Evolutionary conservation across 1,140 invertebrate species (phyloP).

Genomic region (Drosophila triauraria): DNA sequence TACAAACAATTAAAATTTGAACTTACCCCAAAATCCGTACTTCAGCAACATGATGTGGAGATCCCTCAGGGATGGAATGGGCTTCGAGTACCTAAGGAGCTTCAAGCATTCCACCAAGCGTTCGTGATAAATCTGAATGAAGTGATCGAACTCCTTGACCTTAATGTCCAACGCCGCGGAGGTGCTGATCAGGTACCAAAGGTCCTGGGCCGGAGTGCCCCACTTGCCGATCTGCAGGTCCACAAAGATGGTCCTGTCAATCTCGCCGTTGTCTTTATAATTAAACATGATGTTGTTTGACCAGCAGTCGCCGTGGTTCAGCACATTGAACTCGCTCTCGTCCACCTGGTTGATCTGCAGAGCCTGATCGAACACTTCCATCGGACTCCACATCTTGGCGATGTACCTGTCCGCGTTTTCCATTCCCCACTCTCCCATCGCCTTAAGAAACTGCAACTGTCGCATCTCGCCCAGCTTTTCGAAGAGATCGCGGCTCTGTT

Average conservation of each 20-base stretch:
- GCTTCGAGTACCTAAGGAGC: slow-evolving; percentile 58
- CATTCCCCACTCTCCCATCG: slow-evolving; percentile 57
- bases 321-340: slow-evolving; percentile 86
- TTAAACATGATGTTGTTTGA: slow-evolving; percentile 85
- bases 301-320: slow-evolving; percentile 88
- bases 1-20: too few species aligned
- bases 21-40: slow-evolving; percentile 62
- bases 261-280: slow-evolving; percentile 78
- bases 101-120: slow-evolving; percentile 57
- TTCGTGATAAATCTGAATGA: slow-evolving; percentile 69
- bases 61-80: slow-evolving; percentile 56
- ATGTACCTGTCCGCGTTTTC: slow-evolving; percentile 59
- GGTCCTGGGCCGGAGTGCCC: slow-evolving; percentile 67
- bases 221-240: slow-evolving; percentile 70
- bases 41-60: slow-evolving; percentile 64
- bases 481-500: slow-evolving; percentile 45
- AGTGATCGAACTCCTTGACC: slow-evolving; percentile 67
- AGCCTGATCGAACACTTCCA: slow-evolving; percentile 30
- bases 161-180: slow-evolving; percentile 62
- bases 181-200: slow-evolving; percentile 66
- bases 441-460: slow-evolving; percentile 20
- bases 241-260: slow-evolving; percentile 59
- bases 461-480: slow-evolving; percentile 39
- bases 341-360: slow-evolving; percentile 56
- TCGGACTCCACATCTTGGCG: not conserved